phyloP scores from a whole-genome alignment of 2,888 invertebrate species.

The Platycheirus albimanus region DNA sequence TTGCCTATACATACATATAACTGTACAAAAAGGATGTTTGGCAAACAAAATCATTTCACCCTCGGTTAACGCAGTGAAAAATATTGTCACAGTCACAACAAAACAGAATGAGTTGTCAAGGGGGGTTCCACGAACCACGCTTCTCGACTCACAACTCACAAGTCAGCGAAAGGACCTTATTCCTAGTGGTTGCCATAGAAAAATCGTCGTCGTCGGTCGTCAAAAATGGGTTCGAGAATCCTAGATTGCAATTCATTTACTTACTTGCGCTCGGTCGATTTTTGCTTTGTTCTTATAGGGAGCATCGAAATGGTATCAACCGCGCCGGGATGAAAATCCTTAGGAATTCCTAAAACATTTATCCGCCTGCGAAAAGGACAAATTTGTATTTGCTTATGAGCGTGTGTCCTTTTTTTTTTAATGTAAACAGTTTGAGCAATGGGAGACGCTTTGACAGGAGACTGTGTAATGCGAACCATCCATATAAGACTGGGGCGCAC shows the following conservation, averaged over 20 bases:
- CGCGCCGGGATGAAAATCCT: conserved; percentile 34
- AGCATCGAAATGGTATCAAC: conserved; percentile 35
- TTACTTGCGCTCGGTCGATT: conserved; percentile 53
- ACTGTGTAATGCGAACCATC: conserved; percentile 29
- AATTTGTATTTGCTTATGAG: conserved; percentile 61
- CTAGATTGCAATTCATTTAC: conserved; percentile 41
- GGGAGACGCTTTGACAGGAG: neutral
- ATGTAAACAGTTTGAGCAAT: neutral
- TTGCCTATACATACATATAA: conserved; percentile 51
- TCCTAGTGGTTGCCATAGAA: conserved; percentile 20
- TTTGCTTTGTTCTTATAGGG: conserved; percentile 39
- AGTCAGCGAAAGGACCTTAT: neutral
- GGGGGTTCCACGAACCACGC: neutral
- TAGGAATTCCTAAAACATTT: conserved; percentile 35
- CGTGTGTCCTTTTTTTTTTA: conserved; percentile 58
- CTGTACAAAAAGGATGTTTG: conserved; percentile 63
- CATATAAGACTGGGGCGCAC: conserved; percentile 36
- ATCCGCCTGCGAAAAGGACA: conserved; percentile 71
- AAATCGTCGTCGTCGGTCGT: too few species aligned
- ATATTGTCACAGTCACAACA: conserved; percentile 57
- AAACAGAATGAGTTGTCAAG: conserved; percentile 5
- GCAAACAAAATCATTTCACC: conserved; percentile 71
- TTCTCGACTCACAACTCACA: too few species aligned
- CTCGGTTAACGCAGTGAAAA: conserved; percentile 52
- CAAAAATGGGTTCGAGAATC: conserved; percentile 3